phyloP scores from a whole-genome alignment of 2,113 vertebrate species.

The Ancistrus triradiatus region DNA sequence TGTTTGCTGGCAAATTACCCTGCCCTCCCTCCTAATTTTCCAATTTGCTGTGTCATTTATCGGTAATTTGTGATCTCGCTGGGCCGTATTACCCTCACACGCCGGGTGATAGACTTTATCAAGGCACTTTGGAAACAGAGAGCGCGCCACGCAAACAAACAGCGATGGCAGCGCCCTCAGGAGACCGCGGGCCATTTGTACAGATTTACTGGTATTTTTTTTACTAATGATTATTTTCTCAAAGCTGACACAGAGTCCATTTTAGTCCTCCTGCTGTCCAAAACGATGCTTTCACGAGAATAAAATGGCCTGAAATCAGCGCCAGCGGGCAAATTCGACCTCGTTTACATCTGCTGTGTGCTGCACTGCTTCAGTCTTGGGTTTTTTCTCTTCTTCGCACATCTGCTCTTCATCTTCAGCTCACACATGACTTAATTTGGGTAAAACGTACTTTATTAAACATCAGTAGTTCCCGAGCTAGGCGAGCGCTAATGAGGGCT shows the following conservation, averaged over 20 bases:
- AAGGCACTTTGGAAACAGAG: slow-evolving; percentile 58
- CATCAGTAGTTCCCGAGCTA: too few relatives aligned
- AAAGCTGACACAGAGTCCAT: slow-evolving; percentile 51
- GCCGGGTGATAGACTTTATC: slow-evolving; percentile 70
- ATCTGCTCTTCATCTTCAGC: too few relatives aligned
- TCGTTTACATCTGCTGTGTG: too few relatives aligned
- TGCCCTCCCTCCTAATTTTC: slow-evolving; percentile 74
- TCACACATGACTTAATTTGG: too few relatives aligned
- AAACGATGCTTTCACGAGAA: too few relatives aligned
- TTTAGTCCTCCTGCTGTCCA: slow-evolving; percentile 34
- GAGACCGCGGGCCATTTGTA: slow-evolving; percentile 43
- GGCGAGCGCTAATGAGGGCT: not conserved
- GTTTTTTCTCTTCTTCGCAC: too few relatives aligned
- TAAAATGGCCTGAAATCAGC: too few relatives aligned
- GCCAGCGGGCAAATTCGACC: too few relatives aligned
- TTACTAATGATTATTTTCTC: slow-evolving; percentile 64
- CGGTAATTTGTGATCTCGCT: slow-evolving; percentile 69
- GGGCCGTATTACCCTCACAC: slow-evolving; percentile 70
- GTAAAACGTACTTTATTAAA: too few relatives aligned
- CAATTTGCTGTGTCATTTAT: slow-evolving; percentile 78
- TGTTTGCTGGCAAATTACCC: slow-evolving; percentile 74
- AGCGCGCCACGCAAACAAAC: slow-evolving; percentile 55
- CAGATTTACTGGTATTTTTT: not conserved
- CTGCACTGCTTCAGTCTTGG: too few relatives aligned
- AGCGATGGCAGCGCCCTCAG: slow-evolving; percentile 56